Base-by-base conservation (phyloP, 2,888 invertebrate genomes). In the Thelaira solivaga region DNA sequence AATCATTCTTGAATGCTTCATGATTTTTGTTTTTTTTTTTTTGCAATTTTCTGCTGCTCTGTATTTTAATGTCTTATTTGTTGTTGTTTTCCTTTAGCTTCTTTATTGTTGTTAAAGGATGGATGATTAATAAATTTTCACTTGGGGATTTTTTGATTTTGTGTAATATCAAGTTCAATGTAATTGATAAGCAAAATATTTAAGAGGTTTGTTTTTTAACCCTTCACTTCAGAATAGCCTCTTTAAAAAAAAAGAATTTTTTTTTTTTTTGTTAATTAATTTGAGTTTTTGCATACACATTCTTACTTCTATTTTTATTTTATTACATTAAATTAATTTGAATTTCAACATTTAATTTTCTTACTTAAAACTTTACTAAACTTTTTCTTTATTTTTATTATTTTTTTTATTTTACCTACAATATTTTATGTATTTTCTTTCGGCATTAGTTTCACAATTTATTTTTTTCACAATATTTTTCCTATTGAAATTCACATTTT, bases 61-160 rank as follows among this genome's bases (percentile, higher is more conserved):
- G 24, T 18, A 39, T 57, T 2, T 47, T 24, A 34, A 20, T 22
- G 55, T 57, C 22, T 47, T 73, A 45, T 4, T 7, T 43, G 16
- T 24, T 31, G n/a, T n/a, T n/a, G n/a, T 51, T 29, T 62, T 55
- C 47, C 31, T 24, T 51, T 31, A 24, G n/a, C 26, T 34, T 13
- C n/a, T n/a, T n/a, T n/a, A n/a, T n/a, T 41, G 34, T 55, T 26
- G 34, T 53, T 36, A 61, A 61, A 43, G 41, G 41, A 71, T 59
- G 41, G 61, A 74, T 78, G 78, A 74, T 71, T 78, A 74, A 78
- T 78, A 71, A 61, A 45, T 43, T 73, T 73, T 69, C 65, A 49
- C 64, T 53, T 69, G 49, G 64, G 45, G 16, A 57, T 45, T 64
- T 71, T 55, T 59, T 8, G 20, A 13, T 53, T 71, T 72, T 59